Percentiles rank a stretch among this genome's conserved stretches.
Conservation (phyloP, 2,797 vertebrate genomes). For the Falco cherrug region DNA sequence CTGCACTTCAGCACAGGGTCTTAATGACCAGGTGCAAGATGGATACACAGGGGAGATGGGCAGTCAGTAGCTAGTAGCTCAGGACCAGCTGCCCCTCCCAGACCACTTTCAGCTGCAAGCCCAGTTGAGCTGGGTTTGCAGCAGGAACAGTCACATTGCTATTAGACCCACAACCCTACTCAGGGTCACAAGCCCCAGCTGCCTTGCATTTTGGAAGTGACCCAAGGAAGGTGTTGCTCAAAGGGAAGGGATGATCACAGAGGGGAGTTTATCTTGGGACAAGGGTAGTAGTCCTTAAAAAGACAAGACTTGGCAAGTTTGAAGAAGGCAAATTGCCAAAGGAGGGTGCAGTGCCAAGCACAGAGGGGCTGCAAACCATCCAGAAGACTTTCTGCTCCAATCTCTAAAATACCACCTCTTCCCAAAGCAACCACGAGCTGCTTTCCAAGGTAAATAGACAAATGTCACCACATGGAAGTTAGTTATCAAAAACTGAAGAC, state of each 20-base stretch:
- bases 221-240: not conserved
- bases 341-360: not conserved
- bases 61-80: too few species aligned
- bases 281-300: not conserved
- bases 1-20: not conserved
- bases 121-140: not conserved
- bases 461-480: not conserved
- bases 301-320: not conserved
- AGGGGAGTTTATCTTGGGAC: not conserved
- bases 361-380: not conserved
- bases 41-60: fast-evolving
- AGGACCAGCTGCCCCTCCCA: not conserved
- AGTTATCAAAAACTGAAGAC: not conserved
- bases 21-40: not conserved
- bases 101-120: not conserved
- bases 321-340: not conserved
- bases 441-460: not conserved
- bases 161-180: too few species aligned
- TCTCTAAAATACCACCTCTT: not conserved
- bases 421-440: fast-evolving
- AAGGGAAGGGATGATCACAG: not conserved
- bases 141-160: not conserved
- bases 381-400: not conserved
- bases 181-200: not conserved
- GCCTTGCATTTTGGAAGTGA: not conserved